Base-by-base conservation (phyloP, 1,140 invertebrate species). In the Diplogasteroides magnus region DNA sequence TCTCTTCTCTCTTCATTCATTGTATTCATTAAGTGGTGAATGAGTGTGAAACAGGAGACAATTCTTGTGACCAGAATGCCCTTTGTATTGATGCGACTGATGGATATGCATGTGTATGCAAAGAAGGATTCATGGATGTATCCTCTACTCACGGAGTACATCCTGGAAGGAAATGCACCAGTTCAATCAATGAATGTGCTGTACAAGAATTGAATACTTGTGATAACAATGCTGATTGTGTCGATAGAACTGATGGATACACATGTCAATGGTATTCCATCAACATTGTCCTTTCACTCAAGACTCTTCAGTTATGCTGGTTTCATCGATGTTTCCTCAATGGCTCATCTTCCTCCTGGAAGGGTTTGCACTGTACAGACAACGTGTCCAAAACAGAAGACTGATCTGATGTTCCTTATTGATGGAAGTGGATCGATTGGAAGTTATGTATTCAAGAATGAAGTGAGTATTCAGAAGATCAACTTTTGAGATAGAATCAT, bases 221-320 rank as follows among this genome's bases (percentile, higher is more conserved):
- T 70, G 76, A 83, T 68, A 77, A 77, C n/a, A 81, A 84, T 70
- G 83, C 84, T 3, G 74, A 79, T 29, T 85, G 85, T 74, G 73
- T 80, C n/a, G 84, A 85, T 63, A 74, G 74, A 3, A 68, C 76
- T 23, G 83, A 83, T 23, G 64, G 76, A 11, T 85, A 77, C 70
- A 77, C 77, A 13, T 85, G 85, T 74, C 69, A 77, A 25, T 48
- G 66, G 66, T 68, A 48, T 11, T 6, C 19, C 6, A 48, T 48
- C 19, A 48, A 19, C 19, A 48, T 11, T 48, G 6, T 6, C 19
- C 37, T 6, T 48, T 48, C 37, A 48, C 37, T 6, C 37, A 6
- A 48, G 6, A 48, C 37, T 19, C 6, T 48, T 48, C 37, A 48
- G 85, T 72, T 77, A 82, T 31, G 67, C 76, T 48, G 85, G 84